These are phyloP conservation scores for Diaphora mendica DNA, from an alignment of 2,888 invertebrate species.

Conservation along the genomic window DNA sequence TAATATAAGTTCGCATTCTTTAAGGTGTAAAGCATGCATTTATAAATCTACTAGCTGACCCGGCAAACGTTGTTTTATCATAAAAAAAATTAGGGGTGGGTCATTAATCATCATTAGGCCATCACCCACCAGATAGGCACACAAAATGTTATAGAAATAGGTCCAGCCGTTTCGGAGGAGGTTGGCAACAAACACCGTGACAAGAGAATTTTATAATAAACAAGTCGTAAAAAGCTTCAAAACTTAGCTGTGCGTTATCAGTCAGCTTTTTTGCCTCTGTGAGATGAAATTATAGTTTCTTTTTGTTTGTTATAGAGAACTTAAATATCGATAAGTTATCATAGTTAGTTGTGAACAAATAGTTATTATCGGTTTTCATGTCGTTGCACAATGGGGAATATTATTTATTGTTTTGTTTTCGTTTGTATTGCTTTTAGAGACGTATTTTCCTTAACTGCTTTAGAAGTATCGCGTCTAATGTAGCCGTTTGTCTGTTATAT, in stretches of 20 bases:
- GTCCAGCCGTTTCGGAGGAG: no score
- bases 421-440: neutral
- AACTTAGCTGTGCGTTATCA: neutral
- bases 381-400: conserved; percentile 10
- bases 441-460: conserved; percentile 4
- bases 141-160: no score
- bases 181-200: no score
- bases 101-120: no score
- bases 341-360: conserved; percentile 16
- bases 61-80: no score
- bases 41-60: neutral
- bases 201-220: no score
- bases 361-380: conserved; percentile 14
- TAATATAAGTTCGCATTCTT: neutral
- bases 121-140: no score
- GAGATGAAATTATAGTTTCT: neutral
- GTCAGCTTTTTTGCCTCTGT: neutral
- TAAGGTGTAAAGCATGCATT: neutral
- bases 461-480: neutral
- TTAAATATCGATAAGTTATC: conserved; percentile 19
- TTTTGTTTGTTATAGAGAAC: neutral
- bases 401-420: conserved; percentile 28
- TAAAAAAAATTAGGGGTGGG: no score
- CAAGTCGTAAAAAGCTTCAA: neutral
- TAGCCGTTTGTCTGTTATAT: neutral